phyloP scores from a whole-genome alignment of 2,797 vertebrate genomes.

The Pangasius krempfi region DNA sequence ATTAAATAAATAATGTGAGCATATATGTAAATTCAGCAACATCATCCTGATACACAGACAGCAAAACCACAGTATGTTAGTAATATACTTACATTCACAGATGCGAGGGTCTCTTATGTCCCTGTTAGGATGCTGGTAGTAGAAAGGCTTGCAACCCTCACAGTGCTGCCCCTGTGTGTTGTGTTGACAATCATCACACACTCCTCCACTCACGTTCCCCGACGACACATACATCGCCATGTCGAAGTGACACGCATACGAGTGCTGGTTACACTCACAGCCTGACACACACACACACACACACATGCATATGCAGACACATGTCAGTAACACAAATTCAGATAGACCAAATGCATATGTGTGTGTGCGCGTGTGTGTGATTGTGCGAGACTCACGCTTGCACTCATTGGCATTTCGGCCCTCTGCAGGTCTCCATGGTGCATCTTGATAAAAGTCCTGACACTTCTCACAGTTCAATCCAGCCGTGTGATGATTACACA shows the following conservation, averaged over 20 bases:
- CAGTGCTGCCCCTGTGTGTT: slow-evolving; percentile 90
- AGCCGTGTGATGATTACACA: slow-evolving; percentile 94
- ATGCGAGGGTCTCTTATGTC: slow-evolving; percentile 84
- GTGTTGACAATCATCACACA: slow-evolving; percentile 91
- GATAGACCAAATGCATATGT: not conserved
- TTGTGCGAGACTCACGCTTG: slow-evolving; percentile 75
- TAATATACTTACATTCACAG: slow-evolving; percentile 86
- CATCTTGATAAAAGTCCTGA: slow-evolving; percentile 90
- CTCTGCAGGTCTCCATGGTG: slow-evolving; percentile 92
- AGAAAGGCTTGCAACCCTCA: slow-evolving; percentile 90
- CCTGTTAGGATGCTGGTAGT: slow-evolving; percentile 88
- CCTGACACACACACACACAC: slow-evolving; percentile 81
- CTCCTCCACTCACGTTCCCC: slow-evolving; percentile 87
- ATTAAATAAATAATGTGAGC: not conserved
- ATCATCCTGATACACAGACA: not conserved
- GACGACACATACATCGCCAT: slow-evolving; percentile 85
- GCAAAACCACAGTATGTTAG: not conserved
- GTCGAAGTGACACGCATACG: slow-evolving; percentile 91
- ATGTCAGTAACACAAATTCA: not conserved
- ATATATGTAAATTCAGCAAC: not conserved
- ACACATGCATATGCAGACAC: slow-evolving; percentile 69
- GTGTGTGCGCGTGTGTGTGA: slow-evolving; percentile 4
- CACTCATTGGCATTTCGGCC: slow-evolving; percentile 86
- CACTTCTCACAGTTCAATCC: slow-evolving; percentile 94
- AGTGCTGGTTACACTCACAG: slow-evolving; percentile 92